A percentile compares a stretch with the other conserved stretches of the same genome.
phyloP scores from a whole-genome alignment of 2,797 vertebrate genomes.

The Microctenopoma lineatum region DNA sequence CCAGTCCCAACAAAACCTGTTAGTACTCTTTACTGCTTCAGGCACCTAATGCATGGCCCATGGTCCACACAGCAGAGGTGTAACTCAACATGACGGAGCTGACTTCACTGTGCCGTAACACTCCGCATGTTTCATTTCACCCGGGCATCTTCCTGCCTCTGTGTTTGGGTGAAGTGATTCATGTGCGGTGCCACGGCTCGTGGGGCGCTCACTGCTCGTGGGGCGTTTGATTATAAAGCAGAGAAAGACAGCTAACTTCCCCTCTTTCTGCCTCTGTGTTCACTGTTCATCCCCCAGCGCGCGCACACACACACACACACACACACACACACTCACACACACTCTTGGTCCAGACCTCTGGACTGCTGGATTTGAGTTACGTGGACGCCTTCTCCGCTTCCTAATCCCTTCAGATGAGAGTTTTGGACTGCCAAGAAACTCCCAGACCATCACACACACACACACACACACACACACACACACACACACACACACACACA shows the following conservation, averaged over 20 bases:
- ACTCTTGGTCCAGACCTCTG: conserved; percentile 46
- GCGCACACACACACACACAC: conserved; percentile 5
- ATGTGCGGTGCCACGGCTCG: conserved; percentile 22
- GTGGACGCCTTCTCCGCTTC: conserved; percentile 72
- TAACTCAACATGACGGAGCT: conserved; percentile 31
- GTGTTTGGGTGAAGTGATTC: conserved; percentile 59
- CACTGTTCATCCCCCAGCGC: not conserved
- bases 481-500: conserved; percentile 18
- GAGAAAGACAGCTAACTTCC: conserved; percentile 18
- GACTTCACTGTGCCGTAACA: conserved; percentile 3
- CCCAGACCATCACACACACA: conserved; percentile 29
- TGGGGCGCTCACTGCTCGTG: conserved; percentile 20
- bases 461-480: conserved; percentile 21
- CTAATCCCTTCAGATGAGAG: conserved; percentile 80
- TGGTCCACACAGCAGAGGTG: not conserved
- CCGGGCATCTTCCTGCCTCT: conserved; percentile 26
- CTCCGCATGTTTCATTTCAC: conserved; percentile 6
- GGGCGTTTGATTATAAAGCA: conserved; percentile 27
- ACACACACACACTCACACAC: conserved; percentile 13
- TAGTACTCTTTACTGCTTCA: not conserved
- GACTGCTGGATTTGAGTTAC: conserved; percentile 67
- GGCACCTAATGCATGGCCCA: not conserved
- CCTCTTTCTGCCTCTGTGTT: not conserved
- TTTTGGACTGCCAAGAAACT: conserved; percentile 68
- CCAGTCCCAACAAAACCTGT: not conserved